A percentile compares a stretch with the other conserved stretches of the same genome.
Conservation (phyloP, 2,113 vertebrate genomes). For the Brevimyrus niger region DNA sequence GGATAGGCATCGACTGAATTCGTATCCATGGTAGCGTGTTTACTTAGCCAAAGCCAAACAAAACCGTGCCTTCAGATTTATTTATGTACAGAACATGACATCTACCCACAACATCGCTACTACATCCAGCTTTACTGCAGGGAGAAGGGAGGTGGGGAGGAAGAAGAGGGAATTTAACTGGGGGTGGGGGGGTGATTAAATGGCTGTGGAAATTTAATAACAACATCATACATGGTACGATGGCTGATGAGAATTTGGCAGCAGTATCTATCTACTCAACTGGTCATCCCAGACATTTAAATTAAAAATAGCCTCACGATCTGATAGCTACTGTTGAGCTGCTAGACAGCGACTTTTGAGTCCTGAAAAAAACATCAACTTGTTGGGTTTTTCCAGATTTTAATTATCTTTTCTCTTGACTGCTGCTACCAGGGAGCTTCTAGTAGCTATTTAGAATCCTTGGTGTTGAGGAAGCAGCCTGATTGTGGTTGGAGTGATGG, state of each 20-base stretch:
- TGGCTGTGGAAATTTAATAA: slow-evolving; percentile 57
- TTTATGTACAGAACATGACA: slow-evolving; percentile 55
- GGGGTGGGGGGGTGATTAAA: slow-evolving; percentile 42
- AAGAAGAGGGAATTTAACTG: slow-evolving; percentile 32
- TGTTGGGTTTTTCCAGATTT: slow-evolving; percentile 42
- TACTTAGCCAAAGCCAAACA: slow-evolving; percentile 45
- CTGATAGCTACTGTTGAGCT: slow-evolving; percentile 38
- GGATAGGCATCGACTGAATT: slow-evolving; percentile 46
- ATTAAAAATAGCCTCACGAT: neutral
- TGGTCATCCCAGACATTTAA: slow-evolving; percentile 20
- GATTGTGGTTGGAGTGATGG: neutral
- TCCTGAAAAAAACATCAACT: slow-evolving; percentile 42
- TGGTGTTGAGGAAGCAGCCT: slow-evolving; percentile 39
- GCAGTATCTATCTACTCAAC: slow-evolving; percentile 35
- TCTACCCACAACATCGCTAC: slow-evolving; percentile 46
- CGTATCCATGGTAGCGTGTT: slow-evolving; percentile 48
- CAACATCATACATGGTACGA: slow-evolving; percentile 18
- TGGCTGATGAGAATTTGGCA: slow-evolving; percentile 56
- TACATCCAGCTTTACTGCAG: slow-evolving; percentile 51
- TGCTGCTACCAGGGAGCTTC: slow-evolving; percentile 37
- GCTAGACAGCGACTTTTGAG: slow-evolving; percentile 38
- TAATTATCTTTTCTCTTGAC: slow-evolving; percentile 37
- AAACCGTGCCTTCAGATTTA: slow-evolving; percentile 53
- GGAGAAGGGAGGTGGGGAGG: slow-evolving; percentile 13
- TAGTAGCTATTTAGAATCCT: slow-evolving; percentile 50